Base-by-base conservation (phyloP, 2,113 vertebrate genomes). In the Bufo bufo region DNA sequence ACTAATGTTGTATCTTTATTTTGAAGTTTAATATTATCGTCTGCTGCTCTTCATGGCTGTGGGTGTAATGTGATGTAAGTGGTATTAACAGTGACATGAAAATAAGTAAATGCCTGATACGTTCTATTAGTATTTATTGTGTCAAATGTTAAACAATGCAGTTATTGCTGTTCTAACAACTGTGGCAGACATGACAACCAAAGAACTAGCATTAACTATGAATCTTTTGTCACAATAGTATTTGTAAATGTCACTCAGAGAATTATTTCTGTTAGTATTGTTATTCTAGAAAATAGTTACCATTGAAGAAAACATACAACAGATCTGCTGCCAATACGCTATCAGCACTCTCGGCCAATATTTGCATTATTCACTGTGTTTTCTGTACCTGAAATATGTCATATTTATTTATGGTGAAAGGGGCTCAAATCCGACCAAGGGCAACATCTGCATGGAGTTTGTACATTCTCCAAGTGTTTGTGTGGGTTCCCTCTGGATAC, bases 211-310 rank as follows among this genome's bases (percentile, higher is more conserved):
- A 56, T 59, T 88, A 77, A 88, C 69, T 83, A 84, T 77, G 59
- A 84, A 74, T 88, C 80, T 84, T 87, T 88, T 88, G 87, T 88
- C 87, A 83, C 71, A 77, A 88, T 88, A 83, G 72, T 77, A 82
- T 88, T 52, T 83, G 71, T 56, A 83, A 77, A 84, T 77, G 87
- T 58, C 87, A 88, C 43, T 87, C 86, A 65, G 16, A 47, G 65
- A 82, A 43, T 49, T 75, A 75, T 47, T 82, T 75, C 54, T 74
- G 14, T 65, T 87, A 79, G 33, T 45, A 78, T 66, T 87, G 87
- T 83, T 58, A 77, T 88, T 61, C 56, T 20, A 13, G 43, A 56
- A 88, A 88, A 77, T n/a, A 47, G 74, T 56, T 66, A 69, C 33
- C 11, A 23, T 58, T 23, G 52, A 20, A 61, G 14, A 65, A 17